phyloP scores from a whole-genome alignment of 2,888 invertebrate species.

The Lamellibrachia columna region DNA sequence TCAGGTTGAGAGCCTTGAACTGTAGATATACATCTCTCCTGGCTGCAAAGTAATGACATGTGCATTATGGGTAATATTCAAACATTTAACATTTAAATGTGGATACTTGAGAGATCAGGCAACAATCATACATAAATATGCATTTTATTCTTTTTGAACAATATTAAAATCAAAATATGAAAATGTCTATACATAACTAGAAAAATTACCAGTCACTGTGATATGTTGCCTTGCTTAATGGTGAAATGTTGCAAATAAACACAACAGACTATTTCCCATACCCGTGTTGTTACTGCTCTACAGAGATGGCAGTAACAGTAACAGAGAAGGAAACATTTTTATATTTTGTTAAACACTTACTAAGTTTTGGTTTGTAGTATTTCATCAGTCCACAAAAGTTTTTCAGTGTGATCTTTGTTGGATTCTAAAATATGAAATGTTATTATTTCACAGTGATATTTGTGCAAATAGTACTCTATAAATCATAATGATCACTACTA shows the following conservation, averaged over 20 bases:
- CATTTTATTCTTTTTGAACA: too few relatives aligned
- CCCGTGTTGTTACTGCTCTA: background rate
- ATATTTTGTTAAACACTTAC: slow-evolving; percentile 67
- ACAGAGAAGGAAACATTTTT: background rate
- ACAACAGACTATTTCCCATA: too few relatives aligned
- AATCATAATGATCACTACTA: too few relatives aligned
- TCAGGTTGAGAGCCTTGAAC: slow-evolving; percentile 81
- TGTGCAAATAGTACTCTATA: background rate
- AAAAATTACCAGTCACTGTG: too few relatives aligned
- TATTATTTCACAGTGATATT: background rate
- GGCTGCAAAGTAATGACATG: slow-evolving; percentile 66
- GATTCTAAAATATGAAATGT: slow-evolving; percentile 66
- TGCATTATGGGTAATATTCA: too few relatives aligned
- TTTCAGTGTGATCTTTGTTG: slow-evolving; percentile 73
- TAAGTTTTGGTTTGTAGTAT: slow-evolving; percentile 79
- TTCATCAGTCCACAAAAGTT: slow-evolving; percentile 85
- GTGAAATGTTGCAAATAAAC: background rate
- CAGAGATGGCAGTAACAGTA: background rate
- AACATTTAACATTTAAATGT: too few relatives aligned
- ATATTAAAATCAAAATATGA: too few relatives aligned
- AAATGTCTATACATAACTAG: too few relatives aligned
- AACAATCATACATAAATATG: too few relatives aligned
- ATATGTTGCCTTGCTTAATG: too few relatives aligned
- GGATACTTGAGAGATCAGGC: too few relatives aligned
- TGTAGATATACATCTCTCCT: slow-evolving; percentile 80